Evolutionary conservation across 1,140 invertebrate genomes (phyloP), one percentile per base, ranked within the genome.

Genomic region (Drosophila saltans): DNA sequence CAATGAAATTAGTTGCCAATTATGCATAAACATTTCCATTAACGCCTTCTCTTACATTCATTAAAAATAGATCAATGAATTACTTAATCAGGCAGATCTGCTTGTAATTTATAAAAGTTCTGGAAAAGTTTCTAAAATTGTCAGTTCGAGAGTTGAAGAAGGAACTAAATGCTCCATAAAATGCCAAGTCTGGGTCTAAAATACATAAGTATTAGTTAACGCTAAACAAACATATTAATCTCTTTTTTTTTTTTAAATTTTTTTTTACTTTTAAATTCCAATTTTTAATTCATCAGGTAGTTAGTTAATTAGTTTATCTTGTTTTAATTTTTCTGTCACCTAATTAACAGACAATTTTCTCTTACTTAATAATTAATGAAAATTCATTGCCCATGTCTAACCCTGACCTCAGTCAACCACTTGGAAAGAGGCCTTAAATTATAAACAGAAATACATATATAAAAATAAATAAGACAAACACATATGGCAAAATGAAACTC

Each of bases 321-420:
- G 16, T 6, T 16, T 45, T 5, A 16, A 21, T 16, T 48, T 24
- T 21, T 16, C 16, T 52, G 45, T 26, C 45, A 52, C 45, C 45
- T 26, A 26, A 26, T 52, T 26, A 52, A 52, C 8, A 52, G 3
- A 40, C 45, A 26, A 26, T 52, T 52, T 9, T 26, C 45, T 52
- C n/a, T 43, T 43, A 26, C 45, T 52, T 26, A 52, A 26, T 52
- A 52, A 52, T 52, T 26, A 52, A 52, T 52, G n/a, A 52, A 52
- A 16, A 52, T 52, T 24, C 45, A 52, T 52, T 52, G 45, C 26
- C 45, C 24, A 24, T 9, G 6, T 24, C 33, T 59, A 59, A 39
- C 57, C 57, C 57, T 59, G 57, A 59, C 57, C 57, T 62, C 7
- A 62, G 40, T 28, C 60, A 62, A 45, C 57, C 57, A 59, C 7